Conservation (phyloP, 2,797 vertebrate species). For the Eulemur rubriventer region DNA sequence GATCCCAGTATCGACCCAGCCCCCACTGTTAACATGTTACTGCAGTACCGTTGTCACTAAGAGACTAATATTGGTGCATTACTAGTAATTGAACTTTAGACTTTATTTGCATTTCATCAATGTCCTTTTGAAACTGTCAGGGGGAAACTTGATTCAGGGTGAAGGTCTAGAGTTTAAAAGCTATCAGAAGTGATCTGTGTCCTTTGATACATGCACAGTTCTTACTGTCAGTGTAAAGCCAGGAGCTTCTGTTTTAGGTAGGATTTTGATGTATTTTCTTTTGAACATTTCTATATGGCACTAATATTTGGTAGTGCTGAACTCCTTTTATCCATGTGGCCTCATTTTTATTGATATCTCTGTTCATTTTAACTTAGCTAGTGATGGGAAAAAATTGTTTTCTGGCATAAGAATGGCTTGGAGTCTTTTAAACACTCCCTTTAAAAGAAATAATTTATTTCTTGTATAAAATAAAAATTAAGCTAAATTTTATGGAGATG, state of each 20-base stretch:
- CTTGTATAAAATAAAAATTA: background rate
- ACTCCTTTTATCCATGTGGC: background rate
- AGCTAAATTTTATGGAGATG: background rate
- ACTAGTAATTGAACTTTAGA: background rate
- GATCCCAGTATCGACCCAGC: background rate
- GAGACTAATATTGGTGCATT: background rate
- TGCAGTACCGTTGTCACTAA: background rate
- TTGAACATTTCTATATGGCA: constrained; percentile 32
- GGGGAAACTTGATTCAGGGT: constrained; percentile 7
- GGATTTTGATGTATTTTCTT: constrained; percentile 55
- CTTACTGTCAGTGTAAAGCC: background rate
- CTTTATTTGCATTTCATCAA: constrained; percentile 26
- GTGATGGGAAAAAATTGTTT: constrained; percentile 30
- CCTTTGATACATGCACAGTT: constrained; percentile 26
- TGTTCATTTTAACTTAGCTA: constrained; percentile 1
- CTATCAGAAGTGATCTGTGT: background rate
- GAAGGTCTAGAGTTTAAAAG: constrained; percentile 29
- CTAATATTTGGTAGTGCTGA: constrained; percentile 16
- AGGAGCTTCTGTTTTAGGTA: constrained; percentile 24
- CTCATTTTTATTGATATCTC: constrained; percentile 39
- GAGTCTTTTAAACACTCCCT: constrained; percentile 4
- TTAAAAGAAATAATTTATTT: background rate
- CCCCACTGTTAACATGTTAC: background rate
- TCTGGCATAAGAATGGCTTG: background rate
- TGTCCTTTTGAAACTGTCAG: constrained; percentile 54